These are phyloP conservation scores for Yponomeuta sedellus DNA, from an alignment of 2,888 invertebrate genomes.

Conservation along the genomic window DNA sequence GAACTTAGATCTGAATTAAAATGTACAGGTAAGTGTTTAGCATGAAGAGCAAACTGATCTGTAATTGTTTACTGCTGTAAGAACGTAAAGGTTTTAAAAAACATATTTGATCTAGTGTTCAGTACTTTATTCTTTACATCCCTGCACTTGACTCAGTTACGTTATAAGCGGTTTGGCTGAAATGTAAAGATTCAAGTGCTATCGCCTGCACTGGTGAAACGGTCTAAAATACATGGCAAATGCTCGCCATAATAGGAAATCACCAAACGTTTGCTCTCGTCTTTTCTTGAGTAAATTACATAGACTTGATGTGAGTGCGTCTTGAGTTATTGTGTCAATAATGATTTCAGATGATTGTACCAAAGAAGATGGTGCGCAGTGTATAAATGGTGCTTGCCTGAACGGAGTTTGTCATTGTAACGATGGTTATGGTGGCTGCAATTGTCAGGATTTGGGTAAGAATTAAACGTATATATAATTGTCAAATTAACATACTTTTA, in stretches of 20 bases:
- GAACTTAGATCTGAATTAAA: slow-evolving; percentile 92
- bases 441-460: slow-evolving; percentile 93
- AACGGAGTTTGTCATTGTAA: slow-evolving; percentile 96
- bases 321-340: slow-evolving; percentile 8
- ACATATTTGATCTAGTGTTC: neutral
- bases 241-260: neutral
- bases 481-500: neutral
- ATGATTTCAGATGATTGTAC: slow-evolving; percentile 88
- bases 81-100: neutral
- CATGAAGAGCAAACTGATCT: neutral
- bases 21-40: slow-evolving; percentile 87
- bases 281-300: neutral
- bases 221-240: neutral
- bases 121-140: neutral
- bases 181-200: too few species aligned
- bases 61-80: neutral
- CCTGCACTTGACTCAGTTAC: too few species aligned
- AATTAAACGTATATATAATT: slow-evolving; percentile 7
- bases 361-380: slow-evolving; percentile 91
- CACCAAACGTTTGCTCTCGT: neutral
- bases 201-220: neutral
- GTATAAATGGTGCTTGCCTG: slow-evolving; percentile 95
- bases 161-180: too few species aligned
- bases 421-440: slow-evolving; percentile 95
- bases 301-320: neutral